Evolutionary conservation across 2,797 vertebrate genomes (phyloP), one percentile per base, ranked within the genome.

Genomic region (Arnoldichthys spilopterus): DNA sequence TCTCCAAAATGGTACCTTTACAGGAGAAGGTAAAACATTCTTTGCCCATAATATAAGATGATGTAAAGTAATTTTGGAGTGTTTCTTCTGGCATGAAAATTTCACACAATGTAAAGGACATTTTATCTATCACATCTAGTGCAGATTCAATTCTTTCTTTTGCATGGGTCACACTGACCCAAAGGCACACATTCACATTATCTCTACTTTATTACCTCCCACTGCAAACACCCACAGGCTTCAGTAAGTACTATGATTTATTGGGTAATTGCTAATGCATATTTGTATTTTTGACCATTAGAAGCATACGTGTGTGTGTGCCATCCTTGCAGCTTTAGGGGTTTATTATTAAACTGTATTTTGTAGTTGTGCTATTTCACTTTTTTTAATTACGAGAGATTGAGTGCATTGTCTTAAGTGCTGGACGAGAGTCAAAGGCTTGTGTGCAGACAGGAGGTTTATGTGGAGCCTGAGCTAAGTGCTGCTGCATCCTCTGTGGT

Each of bases 311-410:
- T 54, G 53, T 24, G 56, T 58, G 9, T 15, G 37, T 24, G 20
- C 13, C 56, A 12, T 16, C 26, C 24, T 20, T 56, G 22, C 22
- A 56, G 53, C n/a, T 24, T 56, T 3, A 56, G 53, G 53, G 53
- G 7, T 56, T 56, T 37, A 76, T 80, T 74, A 49, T 53, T 40
- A 77, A 74, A 34, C 34, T 74, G 56, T 77, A 77, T 69, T 59
- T 73, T 18, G 34, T 3, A 24, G 20, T 47, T 8, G 0, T 37
- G 43, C 22, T 49, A 15, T 51, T 71, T 20, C 6, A 3, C 9
- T 37, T 37, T 1, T 70, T 70, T 69, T 24, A 8, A 59, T 4
- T 76, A 15, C 24, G 13, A 4, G 24, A 7, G 30, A 4, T 54
- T 28, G 49, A 80, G 72, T 7, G 53, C 66, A 51, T 68, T 77